Percentiles rank a stretch among this genome's conserved stretches.
These are phyloP conservation scores for Pachyramphus minor DNA, from an alignment of 2,113 vertebrate species.

Conservation along the genomic window DNA sequence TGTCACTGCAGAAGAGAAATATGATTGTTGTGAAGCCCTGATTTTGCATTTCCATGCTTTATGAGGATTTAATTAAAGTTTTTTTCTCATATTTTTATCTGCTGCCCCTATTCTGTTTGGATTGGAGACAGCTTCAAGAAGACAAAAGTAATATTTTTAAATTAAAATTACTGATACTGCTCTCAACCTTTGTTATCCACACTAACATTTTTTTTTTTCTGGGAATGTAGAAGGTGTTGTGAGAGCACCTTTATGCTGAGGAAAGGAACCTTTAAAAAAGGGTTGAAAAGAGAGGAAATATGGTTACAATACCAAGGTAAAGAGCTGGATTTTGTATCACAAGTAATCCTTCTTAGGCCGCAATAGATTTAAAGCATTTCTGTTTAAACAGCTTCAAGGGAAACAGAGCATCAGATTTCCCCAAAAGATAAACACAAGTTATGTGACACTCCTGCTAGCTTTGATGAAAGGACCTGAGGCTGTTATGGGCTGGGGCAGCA, in stretches of 20 bases:
- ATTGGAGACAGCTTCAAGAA: neutral
- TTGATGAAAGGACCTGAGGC: neutral
- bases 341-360: neutral
- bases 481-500: fast-evolving
- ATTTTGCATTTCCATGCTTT: neutral
- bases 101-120: neutral
- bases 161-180: neutral
- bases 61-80: neutral
- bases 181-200: neutral
- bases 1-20: neutral
- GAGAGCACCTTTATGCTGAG: neutral
- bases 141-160: conserved; percentile 11
- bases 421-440: neutral
- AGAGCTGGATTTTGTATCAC: neutral
- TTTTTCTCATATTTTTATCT: neutral
- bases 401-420: neutral
- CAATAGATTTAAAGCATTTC: neutral
- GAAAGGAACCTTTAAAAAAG: neutral
- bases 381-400: neutral
- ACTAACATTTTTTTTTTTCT: neutral
- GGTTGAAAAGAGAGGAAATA: neutral
- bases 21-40: neutral
- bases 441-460: neutral
- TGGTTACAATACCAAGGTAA: neutral
- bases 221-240: neutral